Evolutionary conservation across 2,113 vertebrate species (phyloP).

Genomic region (Erinaceus europaeus): DNA sequence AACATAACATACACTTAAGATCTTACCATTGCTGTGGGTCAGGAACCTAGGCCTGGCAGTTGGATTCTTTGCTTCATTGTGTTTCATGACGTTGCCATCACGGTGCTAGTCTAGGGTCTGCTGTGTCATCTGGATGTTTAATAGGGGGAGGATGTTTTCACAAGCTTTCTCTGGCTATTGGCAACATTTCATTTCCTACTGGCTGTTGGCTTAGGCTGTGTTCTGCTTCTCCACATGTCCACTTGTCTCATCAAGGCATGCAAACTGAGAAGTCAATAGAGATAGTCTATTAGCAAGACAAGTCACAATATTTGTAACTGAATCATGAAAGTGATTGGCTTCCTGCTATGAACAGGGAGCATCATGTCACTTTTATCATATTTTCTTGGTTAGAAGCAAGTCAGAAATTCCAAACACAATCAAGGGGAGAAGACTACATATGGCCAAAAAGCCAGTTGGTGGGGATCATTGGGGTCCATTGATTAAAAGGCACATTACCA

Average conservation of each 20-base stretch:
- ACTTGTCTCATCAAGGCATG: neutral
- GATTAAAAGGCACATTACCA: conserved; percentile 3
- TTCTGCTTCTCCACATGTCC: neutral
- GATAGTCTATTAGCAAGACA: neutral
- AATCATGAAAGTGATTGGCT: neutral
- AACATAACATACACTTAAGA: neutral
- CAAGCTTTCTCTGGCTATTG: neutral
- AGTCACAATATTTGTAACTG: neutral
- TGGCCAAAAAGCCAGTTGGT: neutral
- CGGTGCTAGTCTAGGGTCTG: neutral
- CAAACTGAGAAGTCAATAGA: neutral
- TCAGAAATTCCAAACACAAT: neutral
- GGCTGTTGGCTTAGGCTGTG: neutral
- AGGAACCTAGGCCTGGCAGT: neutral
- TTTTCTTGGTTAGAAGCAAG: neutral
- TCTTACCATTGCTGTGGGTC: neutral
- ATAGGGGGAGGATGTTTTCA: neutral
- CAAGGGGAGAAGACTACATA: neutral
- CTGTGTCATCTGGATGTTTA: neutral
- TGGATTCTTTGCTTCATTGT: neutral
- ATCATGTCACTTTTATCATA: neutral
- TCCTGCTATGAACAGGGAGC: no score
- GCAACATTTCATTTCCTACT: neutral
- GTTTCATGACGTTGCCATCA: neutral
- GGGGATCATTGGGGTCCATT: neutral